Base-by-base conservation (phyloP, 2,888 invertebrate genomes). In the Rhaphigaster nebulosa region DNA sequence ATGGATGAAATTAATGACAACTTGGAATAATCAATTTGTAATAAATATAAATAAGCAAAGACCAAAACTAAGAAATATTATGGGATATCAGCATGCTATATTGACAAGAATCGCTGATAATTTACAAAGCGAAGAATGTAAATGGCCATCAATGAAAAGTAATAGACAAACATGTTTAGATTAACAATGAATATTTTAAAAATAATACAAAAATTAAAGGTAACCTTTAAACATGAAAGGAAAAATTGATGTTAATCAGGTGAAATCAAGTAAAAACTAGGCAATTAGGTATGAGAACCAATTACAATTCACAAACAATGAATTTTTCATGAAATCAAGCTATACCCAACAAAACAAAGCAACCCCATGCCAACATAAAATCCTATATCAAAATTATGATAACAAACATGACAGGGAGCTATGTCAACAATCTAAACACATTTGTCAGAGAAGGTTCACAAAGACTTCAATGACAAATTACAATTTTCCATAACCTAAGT, bases 341-440 rank as follows among this genome's bases (percentile, higher is more conserved):
- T 23, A 29, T 34, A 38, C 4, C 20, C 20, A 20, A 76, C 34
- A 76, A 38, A 76, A 38, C 18, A 20, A 76, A 38, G 29, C 29
- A 65, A 18, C 1, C 38, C 70, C 20, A 38, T 76, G 38, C 38
- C 70, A 76, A 76, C 34, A 76, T 38, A 38, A 38, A 4, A 3
- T 76, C 70, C 29, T 76, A 84, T 3, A 84, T 84, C 84, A 4
- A 84, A 84, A 50, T 84, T 18, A 84, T n/a, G 38, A 84, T 84
- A n/a, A 45, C 5, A 45, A 41, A 50, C 84, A n/a, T 45, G 45
- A n/a, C 41, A 84, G n/a, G n/a, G n/a, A 45, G 1, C 45, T 15
- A 84, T 45, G 84, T 84, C 41, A 84, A 50, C 45, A 45, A 84
- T 84, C 84, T 84, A 84, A 84, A 84, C 84, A 84, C 84, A 84